phyloP scores from a whole-genome alignment of 2,113 vertebrate species.

The Sialia sialis region DNA sequence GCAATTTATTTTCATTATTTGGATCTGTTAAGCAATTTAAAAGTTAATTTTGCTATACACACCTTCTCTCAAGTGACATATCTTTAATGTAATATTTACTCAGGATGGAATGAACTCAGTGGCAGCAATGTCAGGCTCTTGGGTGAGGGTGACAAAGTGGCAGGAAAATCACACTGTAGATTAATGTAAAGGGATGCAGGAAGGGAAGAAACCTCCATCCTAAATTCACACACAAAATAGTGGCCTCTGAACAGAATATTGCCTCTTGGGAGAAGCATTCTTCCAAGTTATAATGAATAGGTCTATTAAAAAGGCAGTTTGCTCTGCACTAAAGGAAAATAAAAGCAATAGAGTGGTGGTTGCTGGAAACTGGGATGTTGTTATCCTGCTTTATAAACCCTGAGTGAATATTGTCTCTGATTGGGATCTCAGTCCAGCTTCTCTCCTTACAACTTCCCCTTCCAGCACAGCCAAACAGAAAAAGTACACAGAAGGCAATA shows the following conservation, averaged over 20 bases:
- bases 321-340: not conserved
- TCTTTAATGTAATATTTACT: not conserved
- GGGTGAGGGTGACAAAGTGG: not conserved
- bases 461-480: not conserved
- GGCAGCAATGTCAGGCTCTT: not conserved
- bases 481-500: not conserved
- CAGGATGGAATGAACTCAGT: not conserved
- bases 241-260: not conserved
- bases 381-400: not conserved
- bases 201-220: not conserved
- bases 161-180: not conserved
- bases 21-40: constrained; percentile 7
- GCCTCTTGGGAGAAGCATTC: not conserved
- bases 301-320: constrained; percentile 9
- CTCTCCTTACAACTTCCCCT: not conserved
- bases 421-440: not conserved
- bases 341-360: not conserved
- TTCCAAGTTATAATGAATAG: not conserved
- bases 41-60: not conserved
- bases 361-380: not conserved
- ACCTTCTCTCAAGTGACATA: not conserved
- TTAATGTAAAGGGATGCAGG: not conserved
- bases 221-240: not conserved
- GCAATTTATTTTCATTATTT: constrained; percentile 44
- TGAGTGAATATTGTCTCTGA: not conserved